These are phyloP conservation scores for Enteromius radiatus DNA, from an alignment of 2,797 vertebrate genomes.

Conservation along the genomic window DNA sequence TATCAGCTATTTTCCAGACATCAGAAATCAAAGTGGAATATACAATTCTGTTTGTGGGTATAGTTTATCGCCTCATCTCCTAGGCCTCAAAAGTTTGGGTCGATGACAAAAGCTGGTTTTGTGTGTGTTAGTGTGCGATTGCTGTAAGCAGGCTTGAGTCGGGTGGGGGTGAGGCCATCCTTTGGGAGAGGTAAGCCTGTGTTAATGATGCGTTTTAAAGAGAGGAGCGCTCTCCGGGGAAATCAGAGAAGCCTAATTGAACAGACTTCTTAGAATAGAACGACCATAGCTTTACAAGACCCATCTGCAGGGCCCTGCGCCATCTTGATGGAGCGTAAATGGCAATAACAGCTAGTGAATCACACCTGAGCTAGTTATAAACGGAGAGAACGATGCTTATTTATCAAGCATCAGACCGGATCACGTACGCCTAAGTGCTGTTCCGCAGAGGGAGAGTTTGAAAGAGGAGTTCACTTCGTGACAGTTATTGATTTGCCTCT, in stretches of 20 bases:
- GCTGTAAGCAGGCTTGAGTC: slow-evolving; percentile 40
- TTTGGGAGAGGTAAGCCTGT: slow-evolving; percentile 52
- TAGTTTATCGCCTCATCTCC: background rate
- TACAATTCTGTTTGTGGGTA: background rate
- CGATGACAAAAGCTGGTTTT: slow-evolving; percentile 28
- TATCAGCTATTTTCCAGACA: background rate
- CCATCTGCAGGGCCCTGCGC: slow-evolving; percentile 28
- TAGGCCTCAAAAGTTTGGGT: slow-evolving; percentile 14
- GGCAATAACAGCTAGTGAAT: slow-evolving; percentile 30
- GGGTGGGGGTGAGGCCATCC: slow-evolving; percentile 31
- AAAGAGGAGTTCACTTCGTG: slow-evolving; percentile 15
- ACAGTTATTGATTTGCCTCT: background rate
- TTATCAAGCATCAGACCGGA: slow-evolving; percentile 23
- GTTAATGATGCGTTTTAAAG: slow-evolving; percentile 63
- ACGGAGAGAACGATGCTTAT: slow-evolving; percentile 21
- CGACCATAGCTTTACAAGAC: slow-evolving; percentile 44
- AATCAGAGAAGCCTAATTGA: slow-evolving; percentile 80
- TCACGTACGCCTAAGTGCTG: background rate
- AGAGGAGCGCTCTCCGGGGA: slow-evolving; percentile 67
- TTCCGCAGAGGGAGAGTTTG: background rate
- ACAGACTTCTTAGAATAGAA: slow-evolving; percentile 66
- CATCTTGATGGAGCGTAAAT: slow-evolving; percentile 37
- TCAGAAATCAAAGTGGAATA: background rate
- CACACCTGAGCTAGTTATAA: slow-evolving; percentile 38
- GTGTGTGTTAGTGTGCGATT: slow-evolving; percentile 13